Percentiles rank a stretch among this genome's conserved stretches.
phyloP scores from a whole-genome alignment of 2,888 invertebrate genomes.

The Cheilosia vernalis region DNA sequence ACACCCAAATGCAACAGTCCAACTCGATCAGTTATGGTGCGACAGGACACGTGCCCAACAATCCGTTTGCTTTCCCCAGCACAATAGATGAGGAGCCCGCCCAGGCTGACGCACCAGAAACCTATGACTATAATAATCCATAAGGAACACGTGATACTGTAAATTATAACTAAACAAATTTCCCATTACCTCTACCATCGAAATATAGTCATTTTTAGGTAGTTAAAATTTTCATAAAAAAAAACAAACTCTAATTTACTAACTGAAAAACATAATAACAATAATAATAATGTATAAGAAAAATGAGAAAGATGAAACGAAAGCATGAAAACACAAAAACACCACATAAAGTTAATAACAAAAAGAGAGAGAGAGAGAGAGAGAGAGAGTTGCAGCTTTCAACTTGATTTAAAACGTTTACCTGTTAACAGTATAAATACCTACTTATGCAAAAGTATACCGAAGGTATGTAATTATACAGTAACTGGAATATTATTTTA shows the following conservation, averaged over 20 bases:
- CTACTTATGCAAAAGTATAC: too few relatives aligned
- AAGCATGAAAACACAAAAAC: neutral
- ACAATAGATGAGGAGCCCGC: slow-evolving; percentile 86
- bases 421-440: neutral
- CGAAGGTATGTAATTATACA: too few relatives aligned
- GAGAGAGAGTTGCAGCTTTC: neutral
- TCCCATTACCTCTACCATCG: slow-evolving; percentile 70
- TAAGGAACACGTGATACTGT: slow-evolving; percentile 66
- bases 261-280: too few relatives aligned
- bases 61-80: slow-evolving; percentile 84
- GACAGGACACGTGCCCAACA: slow-evolving; percentile 85
- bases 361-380: slow-evolving; percentile 10
- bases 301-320: slow-evolving; percentile 37
- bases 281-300: slow-evolving; percentile 15
- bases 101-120: slow-evolving; percentile 84
- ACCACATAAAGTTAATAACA: neutral
- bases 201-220: slow-evolving; percentile 68
- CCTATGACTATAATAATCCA: slow-evolving; percentile 69
- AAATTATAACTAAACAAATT: slow-evolving; percentile 32
- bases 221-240: slow-evolving; percentile 55
- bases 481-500: too few relatives aligned
- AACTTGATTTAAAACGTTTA: neutral
- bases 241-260: slow-evolving; percentile 22
- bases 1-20: slow-evolving; percentile 82
- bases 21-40: slow-evolving; percentile 86